These are phyloP conservation scores for Drosophila watanabei DNA, from an alignment of 1,140 invertebrate genomes.

Conservation along the genomic window DNA sequence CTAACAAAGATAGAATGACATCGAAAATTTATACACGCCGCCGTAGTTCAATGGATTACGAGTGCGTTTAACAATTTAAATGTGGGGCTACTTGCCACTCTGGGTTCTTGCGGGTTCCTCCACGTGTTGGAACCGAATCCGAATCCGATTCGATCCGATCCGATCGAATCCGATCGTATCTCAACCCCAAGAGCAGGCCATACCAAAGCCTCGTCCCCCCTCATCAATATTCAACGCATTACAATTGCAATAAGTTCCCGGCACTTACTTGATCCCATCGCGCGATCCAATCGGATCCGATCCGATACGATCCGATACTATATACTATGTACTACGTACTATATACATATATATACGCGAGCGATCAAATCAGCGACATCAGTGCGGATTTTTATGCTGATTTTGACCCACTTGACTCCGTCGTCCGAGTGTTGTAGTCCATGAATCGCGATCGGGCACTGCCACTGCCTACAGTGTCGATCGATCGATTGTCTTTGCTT, in stretches of 20 bases:
- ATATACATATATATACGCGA: slow-evolving; percentile 1
- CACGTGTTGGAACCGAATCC: slow-evolving; percentile 17
- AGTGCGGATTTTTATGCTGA: slow-evolving; percentile 81
- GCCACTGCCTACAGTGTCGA: not conserved
- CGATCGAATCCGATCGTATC: slow-evolving; percentile 17
- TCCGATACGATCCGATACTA: slow-evolving; percentile 26
- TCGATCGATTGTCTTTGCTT: not conserved
- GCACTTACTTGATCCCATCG: slow-evolving; percentile 55
- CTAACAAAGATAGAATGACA: slow-evolving; percentile 16
- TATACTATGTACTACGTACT: slow-evolving; percentile 17
- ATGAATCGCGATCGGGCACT: slow-evolving; percentile 30
- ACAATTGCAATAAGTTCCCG: slow-evolving; percentile 80
- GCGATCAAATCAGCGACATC: slow-evolving; percentile 60
- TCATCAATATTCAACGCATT: slow-evolving; percentile 84
- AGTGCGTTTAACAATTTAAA: slow-evolving; percentile 50
- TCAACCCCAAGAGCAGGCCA: slow-evolving; percentile 50
- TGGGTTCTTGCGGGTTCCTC: slow-evolving; percentile 16
- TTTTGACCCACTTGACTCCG: slow-evolving; percentile 79
- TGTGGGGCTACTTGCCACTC: slow-evolving; percentile 17
- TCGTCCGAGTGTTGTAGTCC: slow-evolving; percentile 40
- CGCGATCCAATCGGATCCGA: slow-evolving; percentile 37
- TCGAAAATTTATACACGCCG: slow-evolving; percentile 35
- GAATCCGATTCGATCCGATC: not conserved
- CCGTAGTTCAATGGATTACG: slow-evolving; percentile 38
- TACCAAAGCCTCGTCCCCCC: slow-evolving; percentile 4